Base-by-base conservation (phyloP, 2,888 invertebrate species). In the Limenitis camilla region DNA sequence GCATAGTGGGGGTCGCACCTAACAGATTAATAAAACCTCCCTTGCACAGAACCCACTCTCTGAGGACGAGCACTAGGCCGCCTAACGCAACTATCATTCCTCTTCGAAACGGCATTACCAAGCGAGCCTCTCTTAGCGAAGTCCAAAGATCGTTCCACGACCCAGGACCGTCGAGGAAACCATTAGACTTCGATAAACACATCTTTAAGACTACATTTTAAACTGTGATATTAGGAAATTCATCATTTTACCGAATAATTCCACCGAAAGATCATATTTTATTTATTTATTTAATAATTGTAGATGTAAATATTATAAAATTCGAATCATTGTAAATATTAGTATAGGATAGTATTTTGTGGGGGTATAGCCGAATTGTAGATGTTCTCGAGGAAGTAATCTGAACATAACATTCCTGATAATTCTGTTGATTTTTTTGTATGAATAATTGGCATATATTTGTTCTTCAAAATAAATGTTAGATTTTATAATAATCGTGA, bases 71-170 rank as follows among this genome's bases (percentile, higher is more conserved):
- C 45, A 53, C 71, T 38, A 66, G 84, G 0, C 85, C 84, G 0
- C 76, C 76, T 0, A 83, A 81, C 63, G 86, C 86, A n/a, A 87
- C 86, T 2, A 81, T 86, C 6, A 71, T 79, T 9, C 83, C 86
- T 5, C 65, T 87, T 0, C 69, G 86, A 54, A 81, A 76, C 60
- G 82, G 83, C 3, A 63, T 78, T 19, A 64, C 65, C 1, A 81
- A 83, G 49, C 67, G 86, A n/a, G 78, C 81, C 0, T 85, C 85
- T 0, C 63, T 83, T 0, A 79, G 83, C 64, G 82, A 79, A 38
- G 60, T 70, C 0, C 66, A 60, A 19, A 60, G 40, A 49, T 57
- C 59, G 54, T 60, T 43, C 33, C 61, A 63, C 11, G 70, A 64
- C 30, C 55, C 63, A 31, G 61, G 65, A 45, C 66, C 71, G 19